Evolutionary conservation across 2,113 vertebrate genomes (phyloP), one percentile per base, ranked within the genome.

Genomic region (Tachuris rubrigastra): DNA sequence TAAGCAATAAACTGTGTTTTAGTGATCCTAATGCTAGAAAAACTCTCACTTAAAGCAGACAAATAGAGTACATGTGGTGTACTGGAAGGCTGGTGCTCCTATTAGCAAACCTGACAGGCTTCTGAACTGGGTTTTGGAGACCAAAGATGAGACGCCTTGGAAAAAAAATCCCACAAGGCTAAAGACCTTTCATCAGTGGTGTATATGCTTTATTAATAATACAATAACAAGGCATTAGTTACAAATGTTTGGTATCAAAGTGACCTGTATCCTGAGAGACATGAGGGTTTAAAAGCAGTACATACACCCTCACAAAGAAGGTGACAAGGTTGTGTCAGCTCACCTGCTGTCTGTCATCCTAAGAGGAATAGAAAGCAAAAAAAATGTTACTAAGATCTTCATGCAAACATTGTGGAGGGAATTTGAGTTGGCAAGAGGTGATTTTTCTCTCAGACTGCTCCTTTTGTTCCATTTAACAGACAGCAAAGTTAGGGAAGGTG

Each of bases 51-150:
- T 11, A 20, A 49, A 63, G 14, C 39, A 58, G 63, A 35, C 41
- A 17, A 6, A 11, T 1, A n/a, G 35, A 23, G 59, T n/a, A 37
- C 19, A 8, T 0, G 6, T 22, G 3, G 12, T 7, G n/a, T 73
- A 30, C 60, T 3, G 11, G 28, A 50, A 75, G 58, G 62, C 55
- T n/a, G 47, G 4, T 44, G 30, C 12, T 77, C 49, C 46, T 33
- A 1, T 7, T 41, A 37, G 62, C 27, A 76, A 39, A 63, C 33
- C 35, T 52, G 78, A 33, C 56, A 90, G 42, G 5, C 42, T 59
- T 83, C 3, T 50, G 39, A 25, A 14, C 41, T 31, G 33, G 5
- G 6, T 13, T 6, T 10, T 52, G 41, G 49, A 80, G 16, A 62
- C 31, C 18, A n/a, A 1, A 23, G 25, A 56, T 30, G 30, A 77